Conservation (phyloP, 2,113 vertebrate species). For the Paramisgurnus dabryanus region DNA sequence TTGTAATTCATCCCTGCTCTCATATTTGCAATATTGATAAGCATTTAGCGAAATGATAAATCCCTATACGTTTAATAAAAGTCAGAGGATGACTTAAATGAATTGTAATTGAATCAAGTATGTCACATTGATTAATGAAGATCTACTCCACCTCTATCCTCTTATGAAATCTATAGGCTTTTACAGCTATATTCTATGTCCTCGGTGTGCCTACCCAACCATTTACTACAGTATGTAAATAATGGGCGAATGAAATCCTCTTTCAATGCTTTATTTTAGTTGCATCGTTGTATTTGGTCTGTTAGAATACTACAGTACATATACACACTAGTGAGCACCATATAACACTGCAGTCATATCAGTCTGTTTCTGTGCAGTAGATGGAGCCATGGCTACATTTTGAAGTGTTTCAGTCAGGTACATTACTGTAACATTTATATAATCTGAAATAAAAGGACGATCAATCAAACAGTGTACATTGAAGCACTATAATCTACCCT, state of each 20-base stretch:
- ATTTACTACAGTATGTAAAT: slow-evolving; percentile 32
- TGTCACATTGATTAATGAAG: slow-evolving; percentile 22
- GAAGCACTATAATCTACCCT: neutral
- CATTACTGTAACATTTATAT: neutral
- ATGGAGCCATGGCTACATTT: slow-evolving; percentile 70
- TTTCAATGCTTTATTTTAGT: neutral
- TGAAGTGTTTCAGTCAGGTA: slow-evolving; percentile 13
- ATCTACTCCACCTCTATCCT: neutral
- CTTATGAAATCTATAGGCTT: neutral
- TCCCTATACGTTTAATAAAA: neutral
- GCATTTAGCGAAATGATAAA: neutral
- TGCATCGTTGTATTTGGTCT: neutral
- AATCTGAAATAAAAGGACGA: neutral
- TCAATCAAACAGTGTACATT: neutral
- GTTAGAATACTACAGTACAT: neutral
- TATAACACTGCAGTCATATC: slow-evolving; percentile 14
- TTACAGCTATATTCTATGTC: neutral
- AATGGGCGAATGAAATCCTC: slow-evolving; percentile 25
- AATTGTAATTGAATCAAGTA: slow-evolving; percentile 13
- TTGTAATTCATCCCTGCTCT: neutral
- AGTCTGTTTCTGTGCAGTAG: slow-evolving; percentile 61
- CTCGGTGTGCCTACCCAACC: slow-evolving; percentile 8
- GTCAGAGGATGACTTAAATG: slow-evolving; percentile 8
- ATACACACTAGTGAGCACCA: neutral
- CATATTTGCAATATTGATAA: slow-evolving; percentile 2